Percentiles rank a stretch among this genome's conserved stretches.
Evolutionary conservation across 2,797 vertebrate genomes (phyloP).

Genomic region (Capromys pilorides): DNA sequence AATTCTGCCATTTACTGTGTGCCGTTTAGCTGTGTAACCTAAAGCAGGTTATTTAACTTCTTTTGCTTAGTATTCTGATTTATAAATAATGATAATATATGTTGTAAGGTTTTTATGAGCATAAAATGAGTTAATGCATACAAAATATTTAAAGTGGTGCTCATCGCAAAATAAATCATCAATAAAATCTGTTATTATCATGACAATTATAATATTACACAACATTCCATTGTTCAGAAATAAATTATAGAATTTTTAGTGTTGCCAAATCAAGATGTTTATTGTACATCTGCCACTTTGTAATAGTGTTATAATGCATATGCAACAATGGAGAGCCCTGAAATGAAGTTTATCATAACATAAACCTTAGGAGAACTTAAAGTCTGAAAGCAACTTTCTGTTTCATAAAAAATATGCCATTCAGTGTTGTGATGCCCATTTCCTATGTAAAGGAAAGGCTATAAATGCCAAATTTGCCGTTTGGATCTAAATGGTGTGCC

Average conservation of each 20-base stretch:
- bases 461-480: neutral
- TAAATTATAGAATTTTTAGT: neutral
- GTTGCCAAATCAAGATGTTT: neutral
- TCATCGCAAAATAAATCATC: neutral
- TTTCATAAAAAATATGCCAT: neutral
- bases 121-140: neutral
- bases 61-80: constrained; percentile 3
- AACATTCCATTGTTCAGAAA: neutral
- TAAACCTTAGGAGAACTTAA: neutral
- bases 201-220: neutral
- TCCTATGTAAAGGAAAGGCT: neutral
- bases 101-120: neutral
- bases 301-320: neutral
- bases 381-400: neutral
- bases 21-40: neutral
- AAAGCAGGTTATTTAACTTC: neutral
- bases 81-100: neutral
- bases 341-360: neutral
- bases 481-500: neutral
- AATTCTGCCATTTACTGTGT: neutral
- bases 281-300: neutral
- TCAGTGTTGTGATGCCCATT: neutral
- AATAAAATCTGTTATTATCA: neutral
- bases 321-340: neutral
- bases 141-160: neutral